phyloP scores from a whole-genome alignment of 2,888 invertebrate genomes.

The Subacronicta megacephala region DNA sequence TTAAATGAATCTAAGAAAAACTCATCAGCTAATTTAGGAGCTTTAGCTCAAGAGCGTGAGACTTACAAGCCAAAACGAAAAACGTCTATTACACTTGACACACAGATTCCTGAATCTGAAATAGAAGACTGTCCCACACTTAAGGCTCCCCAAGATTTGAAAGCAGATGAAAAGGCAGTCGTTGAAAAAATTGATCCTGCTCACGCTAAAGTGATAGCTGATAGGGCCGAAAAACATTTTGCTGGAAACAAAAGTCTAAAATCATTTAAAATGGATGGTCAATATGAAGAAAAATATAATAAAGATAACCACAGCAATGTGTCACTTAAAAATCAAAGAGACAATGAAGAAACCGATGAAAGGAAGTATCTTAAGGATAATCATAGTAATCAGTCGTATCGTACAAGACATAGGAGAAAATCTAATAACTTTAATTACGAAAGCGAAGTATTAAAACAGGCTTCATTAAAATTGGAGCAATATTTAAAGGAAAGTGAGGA shows the following conservation, averaged over 20 bases:
- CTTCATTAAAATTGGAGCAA: slow-evolving; percentile 87
- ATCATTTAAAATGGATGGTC: slow-evolving; percentile 82
- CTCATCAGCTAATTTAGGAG: slow-evolving; percentile 78
- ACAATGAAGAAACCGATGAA: slow-evolving; percentile 81
- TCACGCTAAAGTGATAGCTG: slow-evolving; percentile 79
- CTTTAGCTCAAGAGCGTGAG: slow-evolving; percentile 76
- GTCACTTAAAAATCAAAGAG: slow-evolving; percentile 76
- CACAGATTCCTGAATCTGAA: slow-evolving; percentile 85
- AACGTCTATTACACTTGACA: slow-evolving; percentile 76
- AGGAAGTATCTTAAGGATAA: slow-evolving; percentile 83
- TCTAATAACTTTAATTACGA: slow-evolving; percentile 90
- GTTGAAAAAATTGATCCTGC: slow-evolving; percentile 81
- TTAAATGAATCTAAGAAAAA: slow-evolving; percentile 87
- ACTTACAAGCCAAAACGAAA: slow-evolving; percentile 80
- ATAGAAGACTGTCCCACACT: slow-evolving; percentile 86
- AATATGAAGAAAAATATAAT: slow-evolving; percentile 79
- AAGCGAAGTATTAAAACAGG: slow-evolving; percentile 89
- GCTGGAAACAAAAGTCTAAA: slow-evolving; percentile 77
- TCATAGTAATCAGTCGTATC: slow-evolving; percentile 82
- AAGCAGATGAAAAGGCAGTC: slow-evolving; percentile 85
- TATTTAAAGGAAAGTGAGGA: slow-evolving; percentile 82
- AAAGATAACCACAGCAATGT: slow-evolving; percentile 82
- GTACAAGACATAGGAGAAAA: slow-evolving; percentile 76
- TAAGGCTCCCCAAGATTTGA: slow-evolving; percentile 86
- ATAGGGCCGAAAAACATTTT: slow-evolving; percentile 79